phyloP scores from a whole-genome alignment of 2,113 vertebrate species.

The Austrofundulus limnaeus region DNA sequence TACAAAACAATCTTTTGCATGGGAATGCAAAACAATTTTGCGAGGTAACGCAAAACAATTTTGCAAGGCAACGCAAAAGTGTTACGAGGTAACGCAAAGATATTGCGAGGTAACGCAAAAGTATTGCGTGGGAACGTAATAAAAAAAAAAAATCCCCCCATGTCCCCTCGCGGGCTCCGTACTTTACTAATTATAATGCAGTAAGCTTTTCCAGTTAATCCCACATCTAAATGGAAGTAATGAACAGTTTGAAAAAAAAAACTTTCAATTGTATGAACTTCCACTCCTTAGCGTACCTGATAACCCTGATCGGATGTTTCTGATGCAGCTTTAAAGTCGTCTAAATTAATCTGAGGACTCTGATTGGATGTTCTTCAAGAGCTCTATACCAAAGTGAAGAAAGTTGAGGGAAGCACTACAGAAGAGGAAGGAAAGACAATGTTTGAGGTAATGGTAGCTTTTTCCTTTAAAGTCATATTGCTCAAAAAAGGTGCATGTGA shows the following conservation, averaged over 20 bases:
- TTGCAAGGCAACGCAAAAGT: too few species aligned
- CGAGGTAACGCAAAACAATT: too few species aligned
- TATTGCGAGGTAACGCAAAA: too few species aligned
- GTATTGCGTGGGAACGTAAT: too few species aligned
- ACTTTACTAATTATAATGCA: constrained; percentile 5
- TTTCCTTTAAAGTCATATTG: constrained; percentile 29
- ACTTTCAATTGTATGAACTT: not conserved
- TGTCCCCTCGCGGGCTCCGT: too few species aligned
- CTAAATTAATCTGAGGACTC: constrained; percentile 1
- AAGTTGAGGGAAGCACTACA: constrained; percentile 42
- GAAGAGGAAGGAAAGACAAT: constrained; percentile 35
- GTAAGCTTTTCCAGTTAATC: not conserved
- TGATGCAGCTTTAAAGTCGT: not conserved
- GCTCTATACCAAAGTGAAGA: not conserved
- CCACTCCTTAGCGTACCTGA: not conserved
- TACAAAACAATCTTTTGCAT: too few species aligned
- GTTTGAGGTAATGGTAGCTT: constrained; percentile 15
- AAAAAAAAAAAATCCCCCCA: too few species aligned
- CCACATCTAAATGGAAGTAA: not conserved
- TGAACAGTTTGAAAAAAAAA: not conserved
- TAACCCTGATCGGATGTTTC: not conserved
- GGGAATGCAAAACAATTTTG: too few species aligned
- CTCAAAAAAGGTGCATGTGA: constrained; percentile 24
- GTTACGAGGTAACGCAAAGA: too few species aligned
- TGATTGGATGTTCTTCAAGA: constrained; percentile 7